phyloP scores from a whole-genome alignment of 2,113 vertebrate genomes.

The Lagopus muta region DNA sequence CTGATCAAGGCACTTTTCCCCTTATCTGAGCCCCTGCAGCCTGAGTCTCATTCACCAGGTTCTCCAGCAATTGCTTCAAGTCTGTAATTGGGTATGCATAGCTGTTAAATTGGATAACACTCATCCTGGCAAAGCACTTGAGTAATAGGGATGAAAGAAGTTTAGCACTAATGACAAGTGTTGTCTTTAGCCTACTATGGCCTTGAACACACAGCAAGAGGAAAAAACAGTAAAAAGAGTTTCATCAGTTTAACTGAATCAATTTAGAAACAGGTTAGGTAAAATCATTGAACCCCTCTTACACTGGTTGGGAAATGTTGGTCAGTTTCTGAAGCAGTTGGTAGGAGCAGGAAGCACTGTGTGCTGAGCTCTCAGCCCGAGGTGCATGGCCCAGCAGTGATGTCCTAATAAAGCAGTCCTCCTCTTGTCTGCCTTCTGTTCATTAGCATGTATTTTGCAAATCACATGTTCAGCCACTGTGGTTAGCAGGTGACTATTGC shows the following conservation, averaged over 20 bases:
- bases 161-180: background rate
- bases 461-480: accelerated
- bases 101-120: background rate
- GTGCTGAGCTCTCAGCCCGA: background rate
- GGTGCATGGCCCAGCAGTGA: accelerated
- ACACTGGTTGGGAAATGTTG: background rate
- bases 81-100: background rate
- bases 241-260: background rate
- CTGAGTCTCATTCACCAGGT: background rate
- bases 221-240: background rate
- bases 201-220: background rate
- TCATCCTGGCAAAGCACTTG: constrained; percentile 1
- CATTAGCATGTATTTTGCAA: background rate
- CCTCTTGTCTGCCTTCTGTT: background rate
- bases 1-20: background rate
- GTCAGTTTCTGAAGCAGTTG: background rate
- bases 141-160: background rate
- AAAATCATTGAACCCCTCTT: background rate
- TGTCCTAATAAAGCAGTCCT: background rate
- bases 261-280: background rate
- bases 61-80: background rate
- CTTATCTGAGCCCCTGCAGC: background rate
- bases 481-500: background rate
- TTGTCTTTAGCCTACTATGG: background rate
- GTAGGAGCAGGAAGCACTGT: background rate